Conservation (phyloP, 2,797 vertebrate species). For the Arctocebus calabarensis region DNA sequence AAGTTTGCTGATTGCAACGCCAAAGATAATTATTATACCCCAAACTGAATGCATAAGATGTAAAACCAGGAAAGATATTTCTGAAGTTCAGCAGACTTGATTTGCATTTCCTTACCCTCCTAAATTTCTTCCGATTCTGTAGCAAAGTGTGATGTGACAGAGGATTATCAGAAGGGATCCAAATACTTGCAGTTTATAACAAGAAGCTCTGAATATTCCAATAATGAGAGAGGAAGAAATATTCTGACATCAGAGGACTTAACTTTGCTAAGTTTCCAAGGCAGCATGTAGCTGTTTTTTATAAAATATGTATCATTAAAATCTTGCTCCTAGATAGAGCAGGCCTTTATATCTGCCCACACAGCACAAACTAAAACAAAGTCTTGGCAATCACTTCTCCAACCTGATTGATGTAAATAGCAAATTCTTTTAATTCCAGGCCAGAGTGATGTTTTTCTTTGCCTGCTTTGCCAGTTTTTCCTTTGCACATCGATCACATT, state of each 20-base stretch:
- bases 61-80: not conserved
- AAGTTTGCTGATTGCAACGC: not conserved
- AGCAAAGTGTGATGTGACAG: constrained; percentile 29
- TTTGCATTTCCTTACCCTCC: constrained; percentile 14
- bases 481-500: constrained; percentile 16
- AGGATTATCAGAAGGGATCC: constrained; percentile 63
- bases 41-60: not conserved
- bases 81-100: not conserved
- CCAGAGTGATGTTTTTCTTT: not conserved
- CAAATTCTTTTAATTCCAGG: not conserved
- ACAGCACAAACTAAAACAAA: not conserved
- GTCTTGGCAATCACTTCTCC: not conserved
- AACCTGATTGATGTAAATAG: not conserved
- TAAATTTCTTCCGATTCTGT: not conserved
- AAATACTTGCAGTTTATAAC: constrained; percentile 28
- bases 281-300: constrained; percentile 73
- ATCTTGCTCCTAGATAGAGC: not conserved
- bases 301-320: constrained; percentile 58
- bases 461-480: not conserved
- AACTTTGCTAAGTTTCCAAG: constrained; percentile 81
- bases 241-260: constrained; percentile 30
- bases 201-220: constrained; percentile 67
- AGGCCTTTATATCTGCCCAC: not conserved
- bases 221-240: constrained; percentile 75
- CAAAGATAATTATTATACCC: not conserved